Evolutionary conservation across 2,113 vertebrate species (phyloP).

Genomic region (Erythrocercus mccallii): DNA sequence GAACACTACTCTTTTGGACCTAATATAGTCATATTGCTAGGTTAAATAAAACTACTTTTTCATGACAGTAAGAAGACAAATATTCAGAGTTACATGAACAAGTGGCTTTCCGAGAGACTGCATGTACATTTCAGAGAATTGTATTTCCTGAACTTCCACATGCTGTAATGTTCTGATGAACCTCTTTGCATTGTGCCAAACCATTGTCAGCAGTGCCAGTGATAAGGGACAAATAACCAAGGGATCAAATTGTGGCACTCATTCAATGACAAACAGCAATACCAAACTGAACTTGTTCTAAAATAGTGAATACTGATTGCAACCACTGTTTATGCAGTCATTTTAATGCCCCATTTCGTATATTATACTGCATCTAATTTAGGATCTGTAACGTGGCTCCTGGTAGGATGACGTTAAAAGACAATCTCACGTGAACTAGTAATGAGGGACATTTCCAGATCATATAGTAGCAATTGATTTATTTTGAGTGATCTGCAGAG

Average conservation of each 20-base stretch:
- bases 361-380: not conserved
- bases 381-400: not conserved
- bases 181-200: not conserved
- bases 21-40: not conserved
- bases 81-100: not conserved
- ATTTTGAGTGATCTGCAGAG: not conserved
- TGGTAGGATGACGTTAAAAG: not conserved
- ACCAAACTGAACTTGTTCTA: not conserved
- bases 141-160: rapidly evolving
- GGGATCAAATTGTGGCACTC: not conserved
- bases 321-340: not conserved
- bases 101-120: not conserved
- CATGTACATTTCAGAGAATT: not conserved
- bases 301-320: not conserved
- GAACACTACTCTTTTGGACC: not conserved
- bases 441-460: not conserved
- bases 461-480: not conserved
- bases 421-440: not conserved
- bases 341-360: not conserved
- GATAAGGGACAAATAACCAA: not conserved
- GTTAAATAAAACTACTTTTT: not conserved
- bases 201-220: not conserved
- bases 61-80: not conserved
- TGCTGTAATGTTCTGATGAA: not conserved
- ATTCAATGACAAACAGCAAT: not conserved